phyloP scores from a whole-genome alignment of 2,888 invertebrate species.

The Hecatera dysodea region DNA sequence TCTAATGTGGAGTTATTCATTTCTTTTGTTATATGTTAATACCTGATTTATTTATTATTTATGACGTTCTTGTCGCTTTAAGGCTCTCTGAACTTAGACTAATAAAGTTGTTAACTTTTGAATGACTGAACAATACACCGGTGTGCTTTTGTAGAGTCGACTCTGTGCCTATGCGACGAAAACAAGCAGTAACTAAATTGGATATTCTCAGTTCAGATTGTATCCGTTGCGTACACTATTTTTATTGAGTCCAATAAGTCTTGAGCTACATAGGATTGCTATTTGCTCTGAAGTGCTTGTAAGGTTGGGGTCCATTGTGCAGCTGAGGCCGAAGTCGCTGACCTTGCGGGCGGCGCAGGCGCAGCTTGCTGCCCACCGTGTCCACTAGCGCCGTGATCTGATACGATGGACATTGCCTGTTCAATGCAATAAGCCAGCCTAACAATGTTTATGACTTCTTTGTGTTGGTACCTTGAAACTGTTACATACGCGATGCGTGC shows the following conservation, averaged over 20 bases:
- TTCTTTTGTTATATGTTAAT: background rate
- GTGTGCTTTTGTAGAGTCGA: background rate
- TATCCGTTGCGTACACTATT: slow-evolving; percentile 36
- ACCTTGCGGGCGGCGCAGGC: slow-evolving; percentile 80
- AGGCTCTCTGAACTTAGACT: background rate
- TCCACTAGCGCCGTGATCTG: slow-evolving; percentile 70
- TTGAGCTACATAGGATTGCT: slow-evolving; percentile 30
- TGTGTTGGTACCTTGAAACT: slow-evolving; percentile 59
- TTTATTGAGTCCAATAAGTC: slow-evolving; percentile 34
- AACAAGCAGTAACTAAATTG: slow-evolving; percentile 3
- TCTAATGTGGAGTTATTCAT: background rate
- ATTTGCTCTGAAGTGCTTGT: slow-evolving; percentile 58
- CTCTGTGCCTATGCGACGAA: background rate
- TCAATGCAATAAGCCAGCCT: slow-evolving; percentile 57
- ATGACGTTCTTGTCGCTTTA: no score
- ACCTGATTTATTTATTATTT: background rate
- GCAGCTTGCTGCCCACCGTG: slow-evolving; percentile 59
- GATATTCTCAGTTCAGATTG: background rate
- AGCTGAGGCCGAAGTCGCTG: slow-evolving; percentile 83
- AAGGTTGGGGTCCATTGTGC: slow-evolving; percentile 76
- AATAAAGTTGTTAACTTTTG: background rate
- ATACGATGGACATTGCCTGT: slow-evolving; percentile 65
- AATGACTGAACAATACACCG: background rate
- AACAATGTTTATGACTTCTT: slow-evolving; percentile 62
- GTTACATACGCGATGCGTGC: slow-evolving; percentile 52